Evolutionary conservation across 2,888 invertebrate species (phyloP).

Genomic region (Urechis unicinctus): DNA sequence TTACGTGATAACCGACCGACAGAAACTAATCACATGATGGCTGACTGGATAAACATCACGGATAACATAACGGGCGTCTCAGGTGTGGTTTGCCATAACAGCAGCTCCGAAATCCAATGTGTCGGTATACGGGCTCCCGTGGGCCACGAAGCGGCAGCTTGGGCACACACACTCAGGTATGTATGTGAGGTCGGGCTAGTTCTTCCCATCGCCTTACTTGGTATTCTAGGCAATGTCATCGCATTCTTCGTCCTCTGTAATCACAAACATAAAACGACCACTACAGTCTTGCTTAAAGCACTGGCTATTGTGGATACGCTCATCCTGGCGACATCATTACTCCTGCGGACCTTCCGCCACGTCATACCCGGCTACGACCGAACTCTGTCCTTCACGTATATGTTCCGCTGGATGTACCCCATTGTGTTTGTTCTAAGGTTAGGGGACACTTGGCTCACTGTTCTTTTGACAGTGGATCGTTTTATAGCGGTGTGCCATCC

Average conservation of each 20-base stretch:
- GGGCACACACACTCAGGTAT: neutral
- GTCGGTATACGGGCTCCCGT: too few species aligned
- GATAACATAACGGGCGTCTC: too few species aligned
- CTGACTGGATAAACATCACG: too few species aligned
- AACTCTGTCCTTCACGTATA: neutral
- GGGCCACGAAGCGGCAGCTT: too few species aligned
- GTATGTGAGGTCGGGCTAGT: neutral
- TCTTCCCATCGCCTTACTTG: conserved; percentile 1
- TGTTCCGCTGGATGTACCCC: conserved; percentile 5
- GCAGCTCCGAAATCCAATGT: too few species aligned
- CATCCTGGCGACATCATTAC: neutral
- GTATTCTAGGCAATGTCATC: conserved; percentile 3
- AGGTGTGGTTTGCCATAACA: too few species aligned
- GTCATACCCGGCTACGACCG: neutral
- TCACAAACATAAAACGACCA: conserved; percentile 1
- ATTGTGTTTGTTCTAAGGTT: neutral
- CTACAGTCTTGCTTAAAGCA: conserved; percentile 1
- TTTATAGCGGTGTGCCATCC: neutral
- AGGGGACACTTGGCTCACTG: conserved; percentile 2
- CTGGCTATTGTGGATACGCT: conserved; percentile 2
- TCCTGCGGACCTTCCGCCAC: neutral
- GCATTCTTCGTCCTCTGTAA: neutral
- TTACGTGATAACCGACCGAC: too few species aligned
- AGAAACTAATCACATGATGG: too few species aligned
- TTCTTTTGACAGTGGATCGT: conserved; percentile 4